Evolutionary conservation across 2,797 vertebrate species (phyloP), one percentile per base, ranked within the genome.

Genomic region (Characodon lateralis): DNA sequence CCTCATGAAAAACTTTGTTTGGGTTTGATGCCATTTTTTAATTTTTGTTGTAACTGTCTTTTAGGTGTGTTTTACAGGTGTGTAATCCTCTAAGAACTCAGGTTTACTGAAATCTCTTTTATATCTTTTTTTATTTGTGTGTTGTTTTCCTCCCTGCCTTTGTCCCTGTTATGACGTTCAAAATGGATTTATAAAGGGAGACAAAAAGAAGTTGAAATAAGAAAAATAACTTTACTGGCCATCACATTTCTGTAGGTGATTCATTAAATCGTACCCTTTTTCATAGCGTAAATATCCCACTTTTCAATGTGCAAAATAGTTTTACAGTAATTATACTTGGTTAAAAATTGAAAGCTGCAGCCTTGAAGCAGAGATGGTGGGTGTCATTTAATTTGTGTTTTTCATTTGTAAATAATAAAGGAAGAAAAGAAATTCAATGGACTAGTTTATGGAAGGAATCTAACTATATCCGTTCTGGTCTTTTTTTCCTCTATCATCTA

Each of bases 1-100:
- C 73, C 53, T 31, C 81, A 81, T 9, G 20, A 55, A 66, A 51
- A 83, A 53, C 59, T 88, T 88, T 86, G 79, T 87, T 90, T 88
- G 76, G 65, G 78, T 79, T 85, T 71, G 51, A 59, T 68, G 75
- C 24, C 18, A 16, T 68, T 68, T 48, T 50, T 76, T 71, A 4
- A 28, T n/a, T 80, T 79, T 81, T 77, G 16, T 43, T 77, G 80
- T 80, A 73, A 35, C 55, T 28, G 65, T 81, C 61, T 83, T 81
- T 78, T 48, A 50, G 61, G 39, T 58, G 5, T 74, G 31, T 28
- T 63, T 78, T n/a, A 35, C 35, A 35, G 35, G 35, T 81, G 13
- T 66, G 10, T 72, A 79, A 26, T 22, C 5, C 35, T 78, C 14
- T 22, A 5, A 24, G 5, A 22, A 35, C 41, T 74, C 2, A 14